phyloP scores from a whole-genome alignment of 1,140 invertebrate species.

The Pseudomyrmex flavicornis region DNA sequence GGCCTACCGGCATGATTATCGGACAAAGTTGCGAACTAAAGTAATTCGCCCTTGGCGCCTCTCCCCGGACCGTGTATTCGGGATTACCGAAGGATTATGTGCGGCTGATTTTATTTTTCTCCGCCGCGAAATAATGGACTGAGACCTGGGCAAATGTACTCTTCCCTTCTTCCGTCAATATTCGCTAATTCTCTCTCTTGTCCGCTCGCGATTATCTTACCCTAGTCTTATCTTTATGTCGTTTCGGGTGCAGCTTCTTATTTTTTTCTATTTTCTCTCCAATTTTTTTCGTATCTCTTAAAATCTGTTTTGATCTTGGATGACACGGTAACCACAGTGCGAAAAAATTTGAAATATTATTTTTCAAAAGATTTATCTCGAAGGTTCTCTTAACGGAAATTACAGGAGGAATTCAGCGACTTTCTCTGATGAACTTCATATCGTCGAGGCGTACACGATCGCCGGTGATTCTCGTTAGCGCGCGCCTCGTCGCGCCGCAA shows the following conservation, averaged over 20 bases:
- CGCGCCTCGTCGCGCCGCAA: constrained; percentile 52
- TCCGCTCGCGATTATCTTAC: constrained; percentile 46
- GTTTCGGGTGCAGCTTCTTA: background rate
- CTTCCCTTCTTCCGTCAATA: background rate
- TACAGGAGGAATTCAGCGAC: constrained; percentile 7
- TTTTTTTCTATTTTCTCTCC: background rate
- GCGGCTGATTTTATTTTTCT: constrained; percentile 62
- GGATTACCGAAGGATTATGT: constrained; percentile 70
- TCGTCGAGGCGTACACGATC: background rate
- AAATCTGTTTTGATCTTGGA: too few species aligned
- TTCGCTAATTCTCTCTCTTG: constrained; percentile 1
- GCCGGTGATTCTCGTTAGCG: constrained; percentile 58
- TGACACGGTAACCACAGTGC: too few species aligned
- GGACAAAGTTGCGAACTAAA: constrained; percentile 71
- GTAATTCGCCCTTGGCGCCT: constrained; percentile 69
- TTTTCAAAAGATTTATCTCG: too few species aligned
- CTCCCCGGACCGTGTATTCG: constrained; percentile 57
- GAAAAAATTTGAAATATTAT: too few species aligned
- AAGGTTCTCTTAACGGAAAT: background rate
- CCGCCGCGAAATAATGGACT: constrained; percentile 58
- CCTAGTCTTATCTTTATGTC: background rate
- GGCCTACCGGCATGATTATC: constrained; percentile 68
- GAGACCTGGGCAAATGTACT: constrained; percentile 28
- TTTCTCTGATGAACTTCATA: constrained; percentile 27
- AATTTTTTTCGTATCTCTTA: background rate